Base-by-base conservation (phyloP, 2,888 invertebrate genomes). In the Romanomermis culicivorax region DNA sequence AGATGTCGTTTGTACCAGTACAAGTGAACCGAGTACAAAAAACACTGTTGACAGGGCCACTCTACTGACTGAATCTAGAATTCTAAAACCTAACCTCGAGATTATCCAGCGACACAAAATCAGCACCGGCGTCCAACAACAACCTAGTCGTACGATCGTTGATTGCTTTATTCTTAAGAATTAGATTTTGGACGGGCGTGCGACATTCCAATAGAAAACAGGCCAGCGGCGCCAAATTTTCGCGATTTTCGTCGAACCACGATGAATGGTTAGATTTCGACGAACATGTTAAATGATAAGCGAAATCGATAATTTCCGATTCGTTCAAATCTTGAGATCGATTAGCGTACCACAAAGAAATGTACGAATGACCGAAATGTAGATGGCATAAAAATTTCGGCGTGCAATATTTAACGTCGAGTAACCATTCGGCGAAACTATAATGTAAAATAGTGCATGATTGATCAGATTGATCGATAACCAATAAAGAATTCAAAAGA, bases 341-440 rank as follows among this genome's bases (percentile, higher is more conserved):
- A 29, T 14, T 2, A 11, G 49, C 36, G 42, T 49, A 53, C 29
- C 42, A 42, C 50, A 53, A 29, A 1, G 84, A 82, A 43, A 87
- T 75, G 69, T 84, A 83, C 11, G 82, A 82, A 70, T 91, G 89
- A 0, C 91, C 91, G 62, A 85, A 84, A 52, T 79, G 76, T 7
- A 83, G 80, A 61, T 81, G 80, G 70, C 87, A 91, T 60, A 91
- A 76, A 71, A 87, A 93, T 63, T 87, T 83, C 62, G 87, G 82
- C 1, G 91, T 93, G 70, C 91, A 89, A 68, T 93, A 89, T 71
- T 93, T 93, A n/a, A 93, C 89, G 70, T 93, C 93, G 54, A 85
- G 74, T 61, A 93, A 73, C 93, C 93, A 93, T 67, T 84, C 83
- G 26, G 87, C 83, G 70, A 91, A 91, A 58, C 87, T 88, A 68